Percentiles rank a stretch among this genome's conserved stretches.
Conservation (phyloP, 1,140 invertebrate genomes). For the Macrotrachela quadricornifera region DNA sequence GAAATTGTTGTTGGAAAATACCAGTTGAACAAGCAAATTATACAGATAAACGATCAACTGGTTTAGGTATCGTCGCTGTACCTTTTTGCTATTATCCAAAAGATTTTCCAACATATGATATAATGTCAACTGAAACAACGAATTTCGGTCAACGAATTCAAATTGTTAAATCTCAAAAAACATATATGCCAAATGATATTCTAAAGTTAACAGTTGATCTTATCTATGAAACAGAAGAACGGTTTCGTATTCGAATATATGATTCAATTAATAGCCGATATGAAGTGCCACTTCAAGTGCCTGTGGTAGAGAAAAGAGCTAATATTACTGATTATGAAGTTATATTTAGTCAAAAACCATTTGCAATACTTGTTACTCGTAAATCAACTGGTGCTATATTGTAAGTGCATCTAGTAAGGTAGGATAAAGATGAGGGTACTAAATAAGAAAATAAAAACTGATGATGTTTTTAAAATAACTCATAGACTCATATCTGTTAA, state of each 20-base stretch:
- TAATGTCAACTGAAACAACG: neutral
- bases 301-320: too few species aligned
- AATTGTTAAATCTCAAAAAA: neutral
- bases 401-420: too few species aligned
- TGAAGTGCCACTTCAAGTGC: slow-evolving; percentile 17
- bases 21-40: neutral
- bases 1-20: slow-evolving; percentile 9
- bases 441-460: too few species aligned
- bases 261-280: slow-evolving; percentile 19
- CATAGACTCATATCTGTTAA: too few species aligned
- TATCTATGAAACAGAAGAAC: neutral
- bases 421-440: too few species aligned
- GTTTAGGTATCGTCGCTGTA: neutral
- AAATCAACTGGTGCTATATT: too few species aligned
- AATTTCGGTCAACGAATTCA: neutral
- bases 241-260: slow-evolving; percentile 13
- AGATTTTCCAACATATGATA: neutral
- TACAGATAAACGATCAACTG: neutral
- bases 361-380: too few species aligned
- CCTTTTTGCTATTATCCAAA: slow-evolving; percentile 9
- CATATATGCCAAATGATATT: neutral
- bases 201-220: neutral
- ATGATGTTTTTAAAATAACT: too few species aligned
- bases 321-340: too few species aligned
- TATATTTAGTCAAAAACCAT: too few species aligned